These are phyloP conservation scores for Tetraodon nigroviridis DNA, from an alignment of 2,113 vertebrate species.

Conservation along the genomic window DNA sequence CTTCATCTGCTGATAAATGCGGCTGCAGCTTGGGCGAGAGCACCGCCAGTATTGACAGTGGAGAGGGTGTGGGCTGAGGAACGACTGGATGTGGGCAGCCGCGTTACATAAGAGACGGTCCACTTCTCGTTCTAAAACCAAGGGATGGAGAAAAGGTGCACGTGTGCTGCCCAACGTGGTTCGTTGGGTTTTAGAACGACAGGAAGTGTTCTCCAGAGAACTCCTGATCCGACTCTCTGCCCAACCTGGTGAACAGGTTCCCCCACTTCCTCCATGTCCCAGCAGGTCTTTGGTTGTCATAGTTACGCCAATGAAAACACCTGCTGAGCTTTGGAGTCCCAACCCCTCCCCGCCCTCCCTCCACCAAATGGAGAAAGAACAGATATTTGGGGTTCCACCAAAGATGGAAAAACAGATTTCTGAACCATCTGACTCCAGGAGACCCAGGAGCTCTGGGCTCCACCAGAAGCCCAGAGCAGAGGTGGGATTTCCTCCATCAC, in stretches of 20 bases:
- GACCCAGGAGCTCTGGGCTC: too few species aligned
- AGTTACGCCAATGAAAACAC: slow-evolving; percentile 59
- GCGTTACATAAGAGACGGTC: slow-evolving; percentile 63
- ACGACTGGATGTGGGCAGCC: slow-evolving; percentile 62
- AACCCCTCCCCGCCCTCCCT: background rate
- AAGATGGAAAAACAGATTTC: too few species aligned
- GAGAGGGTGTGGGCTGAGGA: slow-evolving; percentile 61
- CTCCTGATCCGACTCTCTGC: background rate
- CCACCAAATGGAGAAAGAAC: background rate
- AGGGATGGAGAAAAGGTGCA: slow-evolving; percentile 29
- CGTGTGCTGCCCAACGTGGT: slow-evolving; percentile 11
- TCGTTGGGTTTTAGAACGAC: too few species aligned
- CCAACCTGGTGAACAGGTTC: slow-evolving; percentile 35
- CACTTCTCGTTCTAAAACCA: slow-evolving; percentile 47
- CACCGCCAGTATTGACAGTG: slow-evolving; percentile 57
- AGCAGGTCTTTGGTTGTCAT: slow-evolving; percentile 54
- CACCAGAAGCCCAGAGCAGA: too few species aligned
- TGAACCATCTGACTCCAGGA: too few species aligned
- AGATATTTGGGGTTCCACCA: too few species aligned
- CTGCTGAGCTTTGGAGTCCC: slow-evolving; percentile 45
- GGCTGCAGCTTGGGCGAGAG: slow-evolving; percentile 47
- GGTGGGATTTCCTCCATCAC: too few species aligned
- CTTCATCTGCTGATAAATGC: slow-evolving; percentile 15
- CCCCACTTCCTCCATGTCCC: slow-evolving; percentile 47
- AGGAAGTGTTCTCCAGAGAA: too few species aligned